Evolutionary conservation across 2,888 invertebrate genomes (phyloP), one percentile per base, ranked within the genome.

Genomic region (Agrochola litura): DNA sequence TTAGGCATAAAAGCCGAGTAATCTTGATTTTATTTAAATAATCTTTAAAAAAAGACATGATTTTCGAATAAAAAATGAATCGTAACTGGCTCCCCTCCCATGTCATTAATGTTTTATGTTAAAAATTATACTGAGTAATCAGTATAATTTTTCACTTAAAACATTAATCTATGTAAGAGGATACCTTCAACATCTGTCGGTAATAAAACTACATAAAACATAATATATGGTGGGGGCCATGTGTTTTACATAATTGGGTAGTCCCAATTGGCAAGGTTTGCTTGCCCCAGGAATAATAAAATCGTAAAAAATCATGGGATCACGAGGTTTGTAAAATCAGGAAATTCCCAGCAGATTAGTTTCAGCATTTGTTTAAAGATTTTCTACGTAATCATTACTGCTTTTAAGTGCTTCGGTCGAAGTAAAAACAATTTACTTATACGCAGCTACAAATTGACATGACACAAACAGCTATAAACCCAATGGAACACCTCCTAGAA

Each of bases 101-200:
- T n/a, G n/a, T n/a, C n/a, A n/a, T n/a, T n/a, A n/a, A n/a, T n/a
- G n/a, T n/a, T n/a, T n/a, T n/a, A n/a, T n/a, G n/a, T n/a, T n/a
- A n/a, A n/a, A n/a, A n/a, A n/a, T n/a, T n/a, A n/a, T n/a, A n/a
- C n/a, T n/a, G n/a, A n/a, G n/a, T n/a, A n/a, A n/a, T n/a, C 60
- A 43, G n/a, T 52, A 22, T 54, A 9, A 6, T 22, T 6, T 22
- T 54, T 67, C n/a, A 37, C n/a, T 37, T 9, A 22, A 30, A 25
- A 30, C 5, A 46, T 49, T 49, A 49, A 52, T 52, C 9, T 54
- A 22, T 56, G 54, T 54, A 54, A 63, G 14, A 10, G 22, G 30
- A 81, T 41, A 41, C 41, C 1, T n/a, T 8, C 14, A 49, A 81
- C 73, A 78, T 73, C 54, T 73, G 77, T 14, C 3, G 37, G 5